Evolutionary conservation across 2,113 vertebrate species (phyloP).

Genomic region (Apteryx owenii): DNA sequence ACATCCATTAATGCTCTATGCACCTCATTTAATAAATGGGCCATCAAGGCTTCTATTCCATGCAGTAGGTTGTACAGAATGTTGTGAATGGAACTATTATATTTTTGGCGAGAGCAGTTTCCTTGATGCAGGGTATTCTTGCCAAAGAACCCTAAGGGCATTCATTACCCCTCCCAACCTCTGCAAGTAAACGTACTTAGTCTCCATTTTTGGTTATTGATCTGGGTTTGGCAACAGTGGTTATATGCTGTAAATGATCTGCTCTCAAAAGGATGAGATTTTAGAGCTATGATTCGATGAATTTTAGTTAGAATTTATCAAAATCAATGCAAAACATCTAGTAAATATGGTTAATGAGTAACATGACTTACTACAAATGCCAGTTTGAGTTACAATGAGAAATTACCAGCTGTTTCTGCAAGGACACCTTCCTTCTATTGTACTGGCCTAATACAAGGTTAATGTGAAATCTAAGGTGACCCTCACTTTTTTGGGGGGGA

Average conservation of each 20-base stretch:
- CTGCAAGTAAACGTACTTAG: not conserved
- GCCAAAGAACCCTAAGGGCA: not conserved
- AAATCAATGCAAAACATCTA: not conserved
- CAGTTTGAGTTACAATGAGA: not conserved
- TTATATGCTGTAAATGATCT: not conserved
- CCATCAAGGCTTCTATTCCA: not conserved
- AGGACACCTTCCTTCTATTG: not conserved
- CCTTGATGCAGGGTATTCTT: not conserved
- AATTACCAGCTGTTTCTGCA: not conserved
- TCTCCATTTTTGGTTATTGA: not conserved
- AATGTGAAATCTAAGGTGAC: not conserved
- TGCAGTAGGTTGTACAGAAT: not conserved
- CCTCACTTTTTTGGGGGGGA: not conserved
- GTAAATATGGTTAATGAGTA: not conserved
- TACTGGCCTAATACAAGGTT: not conserved
- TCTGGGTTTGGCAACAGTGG: not conserved
- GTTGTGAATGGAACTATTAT: not conserved
- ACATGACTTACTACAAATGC: not conserved
- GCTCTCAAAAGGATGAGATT: not conserved
- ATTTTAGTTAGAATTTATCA: not conserved
- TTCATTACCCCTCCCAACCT: not conserved
- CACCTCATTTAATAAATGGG: not conserved
- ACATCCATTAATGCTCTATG: not conserved
- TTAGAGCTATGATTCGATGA: not conserved
- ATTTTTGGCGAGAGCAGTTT: not conserved